Evolutionary conservation across 2,113 vertebrate species (phyloP).

Genomic region (Vulpes vulpes): DNA sequence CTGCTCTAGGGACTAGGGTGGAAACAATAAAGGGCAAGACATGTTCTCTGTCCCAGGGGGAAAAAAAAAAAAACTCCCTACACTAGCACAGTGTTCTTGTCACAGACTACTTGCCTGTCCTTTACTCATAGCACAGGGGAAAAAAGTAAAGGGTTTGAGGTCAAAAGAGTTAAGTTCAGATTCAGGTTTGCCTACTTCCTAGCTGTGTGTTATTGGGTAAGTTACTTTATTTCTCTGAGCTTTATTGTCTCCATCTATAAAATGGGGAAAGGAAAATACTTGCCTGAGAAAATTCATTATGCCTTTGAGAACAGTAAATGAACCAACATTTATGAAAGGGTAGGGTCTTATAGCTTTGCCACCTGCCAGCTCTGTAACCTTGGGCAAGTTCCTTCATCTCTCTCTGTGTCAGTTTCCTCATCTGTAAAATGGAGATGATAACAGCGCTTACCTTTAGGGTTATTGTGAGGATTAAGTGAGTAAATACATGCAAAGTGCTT

Average conservation of each 20-base stretch:
- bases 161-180: neutral
- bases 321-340: slow-evolving; percentile 1
- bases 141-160: neutral
- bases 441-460: neutral
- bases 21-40: neutral
- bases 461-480: neutral
- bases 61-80: neutral
- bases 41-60: neutral
- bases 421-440: neutral
- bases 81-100: neutral
- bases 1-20: neutral
- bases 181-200: slow-evolving; percentile 11
- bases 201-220: neutral
- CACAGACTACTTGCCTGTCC: neutral
- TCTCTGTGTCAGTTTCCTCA: slow-evolving; percentile 12
- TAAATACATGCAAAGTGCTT: neutral
- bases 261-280: neutral
- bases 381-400: neutral
- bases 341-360: neutral
- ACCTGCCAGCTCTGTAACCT: neutral
- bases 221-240: slow-evolving; percentile 16
- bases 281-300: neutral
- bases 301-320: neutral
- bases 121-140: neutral
- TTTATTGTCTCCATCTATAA: neutral